Percentiles rank a stretch among this genome's conserved stretches.
phyloP scores from a whole-genome alignment of 2,113 vertebrate species.

The Sebastes schlegelii region DNA sequence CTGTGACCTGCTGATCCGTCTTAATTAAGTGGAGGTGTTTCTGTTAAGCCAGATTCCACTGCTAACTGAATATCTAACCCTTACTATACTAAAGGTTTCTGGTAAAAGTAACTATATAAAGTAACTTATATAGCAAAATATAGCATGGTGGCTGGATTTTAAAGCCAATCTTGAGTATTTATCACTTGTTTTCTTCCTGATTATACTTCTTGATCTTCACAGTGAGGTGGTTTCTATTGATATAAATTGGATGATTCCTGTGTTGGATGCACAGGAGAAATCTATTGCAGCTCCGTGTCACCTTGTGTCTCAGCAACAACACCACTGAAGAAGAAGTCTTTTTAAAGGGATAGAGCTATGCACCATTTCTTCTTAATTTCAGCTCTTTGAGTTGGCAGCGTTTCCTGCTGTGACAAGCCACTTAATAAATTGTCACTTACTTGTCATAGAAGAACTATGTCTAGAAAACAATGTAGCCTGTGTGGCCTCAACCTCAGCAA shows the following conservation, averaged over 20 bases:
- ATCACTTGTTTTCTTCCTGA: not conserved
- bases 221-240: not conserved
- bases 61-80: not conserved
- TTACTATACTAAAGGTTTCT: not conserved
- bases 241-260: not conserved
- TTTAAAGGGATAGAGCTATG: not conserved
- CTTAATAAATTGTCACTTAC: not conserved
- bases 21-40: slow-evolving; percentile 1
- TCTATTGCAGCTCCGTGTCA: not conserved
- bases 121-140: not conserved
- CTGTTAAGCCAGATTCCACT: not conserved
- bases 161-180: not conserved
- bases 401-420: not conserved
- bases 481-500: too few relatives aligned
- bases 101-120: not conserved
- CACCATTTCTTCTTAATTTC: not conserved
- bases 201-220: not conserved
- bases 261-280: not conserved
- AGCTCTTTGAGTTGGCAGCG: not conserved
- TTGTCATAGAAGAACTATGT: not conserved
- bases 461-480: not conserved
- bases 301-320: not conserved
- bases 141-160: not conserved
- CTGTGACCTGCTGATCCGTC: not conserved
- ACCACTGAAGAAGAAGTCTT: not conserved